Conservation (phyloP, 2,113 vertebrate species). For the Stictonetta naevosa region DNA sequence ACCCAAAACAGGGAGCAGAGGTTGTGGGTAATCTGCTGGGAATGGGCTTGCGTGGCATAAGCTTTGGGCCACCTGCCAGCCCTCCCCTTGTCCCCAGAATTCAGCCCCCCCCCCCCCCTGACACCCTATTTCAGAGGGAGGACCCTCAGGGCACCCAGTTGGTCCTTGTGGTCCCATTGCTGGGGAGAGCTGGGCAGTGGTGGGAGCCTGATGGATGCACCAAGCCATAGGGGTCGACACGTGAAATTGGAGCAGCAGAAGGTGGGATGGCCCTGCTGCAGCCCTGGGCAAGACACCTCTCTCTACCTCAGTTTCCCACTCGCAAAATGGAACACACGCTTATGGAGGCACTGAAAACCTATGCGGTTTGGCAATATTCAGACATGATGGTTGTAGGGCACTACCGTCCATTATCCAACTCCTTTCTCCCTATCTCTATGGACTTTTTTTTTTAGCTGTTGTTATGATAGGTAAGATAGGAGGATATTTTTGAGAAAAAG, state of each 20-base stretch:
- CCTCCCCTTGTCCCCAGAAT: neutral
- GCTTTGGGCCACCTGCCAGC: neutral
- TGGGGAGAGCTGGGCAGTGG: neutral
- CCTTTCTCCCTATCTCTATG: neutral
- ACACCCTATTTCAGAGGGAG: neutral
- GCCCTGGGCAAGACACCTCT: neutral
- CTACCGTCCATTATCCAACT: neutral
- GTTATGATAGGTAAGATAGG: too few relatives aligned
- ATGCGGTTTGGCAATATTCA: fast-evolving
- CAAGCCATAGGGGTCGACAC: fast-evolving
- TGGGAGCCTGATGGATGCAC: neutral
- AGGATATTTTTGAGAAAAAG: too few relatives aligned
- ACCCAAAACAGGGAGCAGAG: slow-evolving; percentile 18
- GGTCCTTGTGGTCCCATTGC: neutral
- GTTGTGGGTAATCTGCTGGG: neutral
- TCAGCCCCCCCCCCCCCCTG: neutral
- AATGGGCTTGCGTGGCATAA: fast-evolving
- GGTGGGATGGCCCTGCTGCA: neutral
- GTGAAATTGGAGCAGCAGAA: neutral
- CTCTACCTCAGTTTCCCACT: neutral
- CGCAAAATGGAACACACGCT: neutral
- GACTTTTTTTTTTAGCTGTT: too few relatives aligned
- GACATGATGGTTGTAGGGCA: neutral
- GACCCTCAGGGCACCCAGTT: fast-evolving
- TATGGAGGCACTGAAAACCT: neutral